Evolutionary conservation across 1,140 invertebrate species (phyloP).

Genomic region (Tetranychus cinnabarinus): DNA sequence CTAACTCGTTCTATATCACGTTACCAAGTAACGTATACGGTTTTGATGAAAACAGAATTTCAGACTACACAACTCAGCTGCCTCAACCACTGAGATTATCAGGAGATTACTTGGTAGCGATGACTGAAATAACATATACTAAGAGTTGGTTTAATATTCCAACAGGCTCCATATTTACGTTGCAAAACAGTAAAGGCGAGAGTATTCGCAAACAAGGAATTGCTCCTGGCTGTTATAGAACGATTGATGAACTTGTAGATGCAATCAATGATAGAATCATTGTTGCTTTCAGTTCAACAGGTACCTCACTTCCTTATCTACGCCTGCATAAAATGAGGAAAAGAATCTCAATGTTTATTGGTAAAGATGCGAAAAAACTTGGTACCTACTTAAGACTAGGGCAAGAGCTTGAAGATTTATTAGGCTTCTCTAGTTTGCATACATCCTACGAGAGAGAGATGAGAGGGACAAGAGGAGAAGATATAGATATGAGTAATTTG

Average conservation of each 20-base stretch:
- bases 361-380: no score
- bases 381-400: no score
- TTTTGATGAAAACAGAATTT: not conserved
- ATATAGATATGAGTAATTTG: not conserved
- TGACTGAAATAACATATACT: conserved; percentile 2
- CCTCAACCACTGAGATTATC: not conserved
- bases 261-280: not conserved
- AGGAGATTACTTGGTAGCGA: not conserved
- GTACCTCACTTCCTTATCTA: not conserved
- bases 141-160: not conserved
- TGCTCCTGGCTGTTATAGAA: not conserved
- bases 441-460: not conserved
- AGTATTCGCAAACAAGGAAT: not conserved
- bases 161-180: not conserved
- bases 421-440: not conserved
- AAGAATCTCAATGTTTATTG: no score
- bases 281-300: not conserved
- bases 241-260: not conserved
- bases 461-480: not conserved
- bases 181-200: not conserved
- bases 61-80: not conserved
- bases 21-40: not conserved
- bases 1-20: not conserved
- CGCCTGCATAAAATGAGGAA: no score
- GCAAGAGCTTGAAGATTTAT: not conserved